Conservation (phyloP, 2,797 vertebrate species). For the Choloepus didactylus region DNA sequence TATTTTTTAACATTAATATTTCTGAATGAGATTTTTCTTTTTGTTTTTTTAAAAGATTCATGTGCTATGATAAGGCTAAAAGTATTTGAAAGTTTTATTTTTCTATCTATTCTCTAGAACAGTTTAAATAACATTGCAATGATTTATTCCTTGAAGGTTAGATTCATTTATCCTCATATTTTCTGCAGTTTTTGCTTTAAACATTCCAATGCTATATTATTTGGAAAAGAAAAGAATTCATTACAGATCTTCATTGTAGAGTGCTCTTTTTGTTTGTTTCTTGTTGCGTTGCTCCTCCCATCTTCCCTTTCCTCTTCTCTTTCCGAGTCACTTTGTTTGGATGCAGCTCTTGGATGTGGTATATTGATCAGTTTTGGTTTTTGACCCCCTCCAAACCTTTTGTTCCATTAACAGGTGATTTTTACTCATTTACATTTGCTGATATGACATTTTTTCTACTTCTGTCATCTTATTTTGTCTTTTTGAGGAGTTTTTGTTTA, state of each 20-base stretch:
- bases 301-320: fast-evolving
- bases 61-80: fast-evolving
- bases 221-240: neutral
- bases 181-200: neutral
- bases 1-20: neutral
- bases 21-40: neutral
- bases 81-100: neutral
- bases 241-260: neutral
- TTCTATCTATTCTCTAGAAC: neutral
- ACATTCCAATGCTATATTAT: neutral
- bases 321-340: neutral
- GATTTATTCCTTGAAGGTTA: neutral
- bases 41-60: neutral
- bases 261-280: neutral
- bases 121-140: neutral
- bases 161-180: neutral
- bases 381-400: neutral
- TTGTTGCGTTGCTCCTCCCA: neutral
- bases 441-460: neutral
- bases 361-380: neutral
- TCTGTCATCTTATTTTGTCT: neutral
- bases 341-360: fast-evolving
- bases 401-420: neutral
- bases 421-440: neutral
- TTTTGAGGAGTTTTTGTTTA: neutral